Evolutionary conservation across 2,888 invertebrate species (phyloP), one percentile per base, ranked within the genome.

Genomic region (Caenorhabditis japonica): DNA sequence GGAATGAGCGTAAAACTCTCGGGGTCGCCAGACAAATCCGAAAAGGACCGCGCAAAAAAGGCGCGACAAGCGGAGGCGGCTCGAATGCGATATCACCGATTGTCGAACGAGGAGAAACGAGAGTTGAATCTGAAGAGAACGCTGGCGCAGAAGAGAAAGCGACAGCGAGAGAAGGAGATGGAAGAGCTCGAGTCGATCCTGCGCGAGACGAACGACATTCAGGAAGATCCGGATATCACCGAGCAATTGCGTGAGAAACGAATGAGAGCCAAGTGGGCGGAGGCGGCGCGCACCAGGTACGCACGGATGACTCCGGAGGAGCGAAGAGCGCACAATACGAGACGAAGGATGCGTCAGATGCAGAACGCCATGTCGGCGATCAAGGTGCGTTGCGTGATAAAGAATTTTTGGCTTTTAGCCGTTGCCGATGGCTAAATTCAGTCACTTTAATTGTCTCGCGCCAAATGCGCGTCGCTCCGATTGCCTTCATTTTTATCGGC

Each of bases 61-160:
- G 82, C 82, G 30, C 82, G 83, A 33, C 86, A 87, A 59, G 86
- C 86, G 4, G 86, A 86, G 73, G 85, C 86, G 10, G 86, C 86
- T 21, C 56, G 86, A n/a, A 80, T 83, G 60, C 69, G 83, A 25
- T 86, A 86, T 61, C 86, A 86, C 53, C 81, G 85, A 21, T 66
- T 86, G 33, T 79, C 82, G 17, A 74, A 83, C 1, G 83, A 85
- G 13, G 83, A 86, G 74, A 86, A 86, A 56, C 73, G 85, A 34
- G 85, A 81, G 43, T 71, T 86, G 46, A 86, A 86, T 55, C 66
- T 86, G 60, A 87, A 87, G 58, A 44, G 86, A 33, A 86, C 86
- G 12, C 69, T 83, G 49, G 86, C 86, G 8, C 86, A 86, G 66
- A 86, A 87, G 62, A 55, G 86, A n/a, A 87, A 87, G 53, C 66